Conservation (phyloP, 2,888 invertebrate species). For the Listrodromus nycthemerus region DNA sequence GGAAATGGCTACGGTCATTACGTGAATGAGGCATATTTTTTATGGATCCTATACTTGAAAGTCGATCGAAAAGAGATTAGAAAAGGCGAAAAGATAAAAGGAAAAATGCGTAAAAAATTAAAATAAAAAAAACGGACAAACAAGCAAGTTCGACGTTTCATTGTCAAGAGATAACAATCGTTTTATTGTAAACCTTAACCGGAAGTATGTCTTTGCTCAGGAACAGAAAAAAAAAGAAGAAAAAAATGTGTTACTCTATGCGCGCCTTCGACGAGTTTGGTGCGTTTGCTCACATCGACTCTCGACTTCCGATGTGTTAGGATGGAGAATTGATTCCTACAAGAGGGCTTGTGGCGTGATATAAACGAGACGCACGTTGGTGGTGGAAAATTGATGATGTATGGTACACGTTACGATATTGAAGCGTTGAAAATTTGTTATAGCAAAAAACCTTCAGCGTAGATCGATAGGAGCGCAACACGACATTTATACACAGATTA, state of each 20-base stretch:
- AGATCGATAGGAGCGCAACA: conserved; percentile 37
- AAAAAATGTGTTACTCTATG: conserved; percentile 20
- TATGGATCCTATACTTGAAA: conserved; percentile 62
- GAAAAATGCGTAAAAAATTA: conserved; percentile 6
- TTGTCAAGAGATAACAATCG: conserved; percentile 57
- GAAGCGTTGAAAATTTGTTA: conserved; percentile 30
- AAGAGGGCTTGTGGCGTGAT: neutral
- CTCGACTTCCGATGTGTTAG: conserved; percentile 28
- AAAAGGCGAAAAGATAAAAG: conserved; percentile 26
- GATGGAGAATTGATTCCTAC: conserved; percentile 29
- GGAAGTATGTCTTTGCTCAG: conserved; percentile 64
- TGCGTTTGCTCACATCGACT: conserved; percentile 36
- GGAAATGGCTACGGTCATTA: conserved; percentile 50
- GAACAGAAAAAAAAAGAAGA: conserved; percentile 64
- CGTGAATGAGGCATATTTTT: conserved; percentile 64
- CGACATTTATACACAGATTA: conserved; percentile 33
- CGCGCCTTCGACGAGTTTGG: conserved; percentile 58
- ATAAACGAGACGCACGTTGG: conserved; percentile 15
- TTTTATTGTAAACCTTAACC: conserved; percentile 58
- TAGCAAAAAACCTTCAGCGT: conserved; percentile 29
- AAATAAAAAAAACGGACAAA: neutral
- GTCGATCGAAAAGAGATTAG: conserved; percentile 49
- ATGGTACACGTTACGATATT: conserved; percentile 54
- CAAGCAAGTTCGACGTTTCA: conserved; percentile 44
- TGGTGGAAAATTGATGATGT: conserved; percentile 28